These are phyloP conservation scores for Alaudala cheleensis DNA, from an alignment of 2,113 vertebrate genomes.

Conservation along the genomic window DNA sequence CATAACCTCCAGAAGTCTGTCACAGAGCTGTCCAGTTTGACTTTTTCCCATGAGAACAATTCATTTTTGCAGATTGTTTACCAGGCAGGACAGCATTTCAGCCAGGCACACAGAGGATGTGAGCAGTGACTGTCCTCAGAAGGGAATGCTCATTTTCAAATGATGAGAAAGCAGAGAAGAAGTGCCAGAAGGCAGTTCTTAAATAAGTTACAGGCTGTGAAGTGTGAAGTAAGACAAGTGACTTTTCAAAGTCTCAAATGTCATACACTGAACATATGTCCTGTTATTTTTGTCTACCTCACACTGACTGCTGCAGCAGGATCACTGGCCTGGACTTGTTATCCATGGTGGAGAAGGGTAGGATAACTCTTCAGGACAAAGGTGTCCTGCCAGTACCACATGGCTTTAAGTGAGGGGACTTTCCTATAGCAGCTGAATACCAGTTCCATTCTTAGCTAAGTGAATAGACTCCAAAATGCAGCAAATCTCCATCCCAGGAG, in stretches of 20 bases:
- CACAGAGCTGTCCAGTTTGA: neutral
- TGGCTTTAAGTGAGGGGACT: neutral
- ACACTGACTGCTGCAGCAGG: neutral
- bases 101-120: neutral
- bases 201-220: neutral
- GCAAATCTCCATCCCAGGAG: neutral
- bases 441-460: neutral
- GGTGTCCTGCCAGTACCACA: neutral
- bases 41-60: slow-evolving; percentile 35
- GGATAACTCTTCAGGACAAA: neutral
- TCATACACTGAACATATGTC: neutral
- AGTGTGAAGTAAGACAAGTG: neutral
- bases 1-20: neutral
- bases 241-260: slow-evolving; percentile 2
- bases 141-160: neutral
- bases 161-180: neutral
- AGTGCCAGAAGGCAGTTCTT: neutral
- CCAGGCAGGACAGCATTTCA: neutral
- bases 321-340: neutral
- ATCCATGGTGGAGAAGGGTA: neutral
- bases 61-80: neutral
- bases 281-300: neutral
- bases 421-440: neutral
- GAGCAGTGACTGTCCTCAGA: neutral
- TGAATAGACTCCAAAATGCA: neutral